Evolutionary conservation across 2,888 invertebrate species (phyloP), one percentile per base, ranked within the genome.

Genomic region (Heliconius aoede): DNA sequence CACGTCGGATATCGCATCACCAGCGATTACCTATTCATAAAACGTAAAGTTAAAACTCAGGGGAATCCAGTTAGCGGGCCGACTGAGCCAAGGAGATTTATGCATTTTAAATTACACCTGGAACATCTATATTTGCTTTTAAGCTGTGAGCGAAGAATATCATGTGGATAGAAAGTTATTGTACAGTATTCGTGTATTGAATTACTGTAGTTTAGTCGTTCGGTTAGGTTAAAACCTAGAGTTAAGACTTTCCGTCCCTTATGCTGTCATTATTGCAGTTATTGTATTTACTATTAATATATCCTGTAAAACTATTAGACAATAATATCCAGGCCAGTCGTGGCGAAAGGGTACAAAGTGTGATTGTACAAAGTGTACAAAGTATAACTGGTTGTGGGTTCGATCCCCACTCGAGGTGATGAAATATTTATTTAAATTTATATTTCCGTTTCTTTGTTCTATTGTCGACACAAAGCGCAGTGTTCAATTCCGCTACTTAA

Each of bases 1-100:
- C 61, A 51, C 74, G 79, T 77, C 67, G 40, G 62, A 76, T 85
- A 86, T 84, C 84, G 83, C 82, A 87, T 87, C 84, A 83, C 86
- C 84, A 86, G 85, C 84, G 87, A 90, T 93, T 91, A 91, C 86
- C 87, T 89, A 92, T 93, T 92, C 92, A 93, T 91, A 90, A 90
- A 90, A 90, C 88, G 88, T 86, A 88, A 93, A 93, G 91, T 92
- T 92, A 85, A 87, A 89, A 83, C 92, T 86, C 89, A 68, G 69
- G 89, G 89, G 91, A 89, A 89, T 88, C 88, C 87, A 86, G 90
- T 90, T 91, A 89, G 88, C 87, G 87, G 84, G 85, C 87, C 86
- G 87, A 87, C 88, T 86, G 88, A 87, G 87, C 88, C 86, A 86
- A 86, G 83, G 88, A 92, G 90, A 92, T 93, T 93, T 92, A 93